These are phyloP conservation scores for Miniopterus natalensis DNA, from an alignment of 2,113 vertebrate genomes.

Conservation along the genomic window DNA sequence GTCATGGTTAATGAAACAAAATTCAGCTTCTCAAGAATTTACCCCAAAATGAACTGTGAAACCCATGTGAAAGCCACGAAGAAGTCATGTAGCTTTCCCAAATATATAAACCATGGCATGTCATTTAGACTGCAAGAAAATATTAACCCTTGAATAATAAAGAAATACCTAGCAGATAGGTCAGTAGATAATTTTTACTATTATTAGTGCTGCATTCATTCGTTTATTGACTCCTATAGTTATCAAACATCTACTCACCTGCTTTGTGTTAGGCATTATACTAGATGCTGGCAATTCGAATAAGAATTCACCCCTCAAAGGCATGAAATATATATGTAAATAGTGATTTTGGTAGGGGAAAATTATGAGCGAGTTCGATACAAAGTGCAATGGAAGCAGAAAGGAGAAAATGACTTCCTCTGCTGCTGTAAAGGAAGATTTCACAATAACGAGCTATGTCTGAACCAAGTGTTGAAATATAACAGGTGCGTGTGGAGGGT, in stretches of 20 bases:
- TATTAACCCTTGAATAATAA: neutral
- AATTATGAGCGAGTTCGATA: neutral
- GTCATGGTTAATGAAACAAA: slow-evolving; percentile 36
- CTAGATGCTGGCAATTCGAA: neutral
- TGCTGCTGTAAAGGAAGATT: neutral
- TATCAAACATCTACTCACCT: neutral
- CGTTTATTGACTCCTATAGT: neutral
- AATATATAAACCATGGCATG: neutral
- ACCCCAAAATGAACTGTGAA: neutral
- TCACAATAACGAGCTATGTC: neutral
- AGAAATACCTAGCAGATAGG: neutral
- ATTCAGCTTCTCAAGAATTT: slow-evolving; percentile 14
- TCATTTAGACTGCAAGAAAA: neutral
- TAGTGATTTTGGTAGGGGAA: neutral
- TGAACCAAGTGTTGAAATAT: neutral
- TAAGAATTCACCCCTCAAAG: neutral
- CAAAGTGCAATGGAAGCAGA: neutral
- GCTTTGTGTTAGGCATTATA: neutral
- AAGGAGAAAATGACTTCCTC: neutral
- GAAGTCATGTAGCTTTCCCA: neutral
- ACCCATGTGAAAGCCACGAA: neutral
- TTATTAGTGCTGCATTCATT: neutral
- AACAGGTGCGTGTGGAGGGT: neutral
- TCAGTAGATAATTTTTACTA: neutral
- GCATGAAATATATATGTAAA: neutral